Percentiles rank a stretch among this genome's conserved stretches.
Evolutionary conservation across 2,113 vertebrate species (phyloP).

Genomic region (Odocoileus hemionus): DNA sequence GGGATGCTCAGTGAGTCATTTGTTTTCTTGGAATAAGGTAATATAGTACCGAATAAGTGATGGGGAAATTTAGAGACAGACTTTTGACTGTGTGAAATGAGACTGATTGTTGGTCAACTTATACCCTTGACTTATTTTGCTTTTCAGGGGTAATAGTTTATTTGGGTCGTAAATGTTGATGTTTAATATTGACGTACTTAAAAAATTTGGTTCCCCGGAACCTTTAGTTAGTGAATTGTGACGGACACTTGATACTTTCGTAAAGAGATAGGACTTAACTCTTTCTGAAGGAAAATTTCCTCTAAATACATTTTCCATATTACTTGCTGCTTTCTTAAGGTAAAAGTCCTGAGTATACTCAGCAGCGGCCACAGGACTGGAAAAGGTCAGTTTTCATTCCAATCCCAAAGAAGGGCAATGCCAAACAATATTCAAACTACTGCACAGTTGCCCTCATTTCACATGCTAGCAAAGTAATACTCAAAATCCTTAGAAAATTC

Average conservation of each 20-base stretch:
- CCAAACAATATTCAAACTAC: background rate
- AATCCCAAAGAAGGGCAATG: background rate
- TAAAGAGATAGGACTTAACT: background rate
- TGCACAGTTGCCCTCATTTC: background rate
- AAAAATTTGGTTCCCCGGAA: background rate
- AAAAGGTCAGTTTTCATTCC: background rate
- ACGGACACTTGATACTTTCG: background rate
- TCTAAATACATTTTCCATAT: background rate
- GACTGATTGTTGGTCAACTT: background rate
- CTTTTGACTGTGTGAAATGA: background rate
- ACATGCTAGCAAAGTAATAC: background rate
- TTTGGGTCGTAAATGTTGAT: background rate
- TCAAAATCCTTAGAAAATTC: background rate
- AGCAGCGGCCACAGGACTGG: background rate
- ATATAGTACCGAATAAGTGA: background rate
- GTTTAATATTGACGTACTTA: background rate
- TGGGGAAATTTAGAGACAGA: background rate
- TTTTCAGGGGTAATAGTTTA: background rate
- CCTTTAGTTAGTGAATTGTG: background rate
- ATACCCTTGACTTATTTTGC: background rate
- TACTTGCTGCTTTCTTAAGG: background rate
- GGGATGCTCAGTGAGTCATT: background rate
- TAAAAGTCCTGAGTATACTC: background rate
- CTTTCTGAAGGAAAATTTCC: background rate
- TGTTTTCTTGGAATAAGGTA: background rate